phyloP scores from a whole-genome alignment of 1,140 invertebrate genomes.

The Microplitis mediator region DNA sequence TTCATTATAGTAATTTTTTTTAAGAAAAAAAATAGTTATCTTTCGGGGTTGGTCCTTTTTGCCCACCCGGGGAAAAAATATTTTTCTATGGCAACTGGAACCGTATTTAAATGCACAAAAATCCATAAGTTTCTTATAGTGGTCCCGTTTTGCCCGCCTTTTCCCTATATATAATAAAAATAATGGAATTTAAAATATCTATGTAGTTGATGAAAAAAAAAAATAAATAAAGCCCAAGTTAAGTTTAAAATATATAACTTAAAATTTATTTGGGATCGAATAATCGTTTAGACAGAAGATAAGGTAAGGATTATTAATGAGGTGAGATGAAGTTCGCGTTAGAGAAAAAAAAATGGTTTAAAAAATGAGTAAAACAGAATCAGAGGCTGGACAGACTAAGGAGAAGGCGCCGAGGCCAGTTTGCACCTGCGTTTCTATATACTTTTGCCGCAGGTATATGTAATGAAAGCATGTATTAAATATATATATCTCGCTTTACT shows the following conservation, averaged over 20 bases:
- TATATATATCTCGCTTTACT: neutral
- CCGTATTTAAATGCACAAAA: no score
- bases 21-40: no score
- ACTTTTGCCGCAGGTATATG: neutral
- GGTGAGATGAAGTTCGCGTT: neutral
- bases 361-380: neutral
- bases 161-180: no score
- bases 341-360: neutral
- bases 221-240: neutral
- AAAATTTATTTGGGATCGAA: neutral
- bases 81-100: no score
- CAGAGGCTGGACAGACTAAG: neutral
- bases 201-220: neutral
- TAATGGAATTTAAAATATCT: no score
- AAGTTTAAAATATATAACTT: neutral
- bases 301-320: conserved; percentile 15
- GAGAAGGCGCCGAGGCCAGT: neutral
- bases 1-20: no score
- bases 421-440: conserved; percentile 13
- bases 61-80: no score
- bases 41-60: no score
- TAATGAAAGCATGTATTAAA: neutral
- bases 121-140: no score
- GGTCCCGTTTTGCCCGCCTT: no score
- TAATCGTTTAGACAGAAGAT: neutral